Base-by-base conservation (phyloP, 2,888 invertebrate species). In the Calameuta idolon region DNA sequence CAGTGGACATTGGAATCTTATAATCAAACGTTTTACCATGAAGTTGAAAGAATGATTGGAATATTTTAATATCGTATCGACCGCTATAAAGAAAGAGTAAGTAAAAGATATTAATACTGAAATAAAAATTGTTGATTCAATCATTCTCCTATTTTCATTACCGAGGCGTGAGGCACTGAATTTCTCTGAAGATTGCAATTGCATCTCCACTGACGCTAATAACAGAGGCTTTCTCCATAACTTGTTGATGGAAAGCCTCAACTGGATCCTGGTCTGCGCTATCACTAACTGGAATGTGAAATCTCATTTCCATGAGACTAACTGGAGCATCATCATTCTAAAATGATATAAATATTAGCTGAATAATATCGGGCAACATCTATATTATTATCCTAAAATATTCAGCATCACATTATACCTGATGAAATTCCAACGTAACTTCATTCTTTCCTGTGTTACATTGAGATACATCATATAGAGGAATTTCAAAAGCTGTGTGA, bases 1-100 rank as follows among this genome's bases (percentile, higher is more conserved):
- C 98, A 0, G 99, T 98, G 0, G 97, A 97, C 95, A 98, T 97
- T 0, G 99, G 99, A 86, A 99, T 99, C 93, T 99, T 99, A 93
- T 99, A 99, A 93, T 99, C 99, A 90, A 99, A 99, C 0, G 99
- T 99, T 94, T 99, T 99, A 88, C 98, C 98, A 89, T 98, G 98
- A 80, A 98, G 94, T 92, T 98, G 97, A 86, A 98, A 95, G 91
- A 98, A 98, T 0, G 96, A 94, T 76, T 97, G 96, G 92, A 97
- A 98, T 80, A 98, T 95, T 92, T 98, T 98, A 92, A 98, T 97
- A 91, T 98, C 98, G 90, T 98, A 98, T 84, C 98, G 97, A 93
- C 98, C 98, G 93, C 97, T 97, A 93, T 79, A 95, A 95, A 88
- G 92, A 92, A 92, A 93, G 92, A 89, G 93, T 92, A 35, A 92